Evolutionary conservation across 1,140 invertebrate species (phyloP), one percentile per base, ranked within the genome.

Genomic region (Drosophila littoralis): DNA sequence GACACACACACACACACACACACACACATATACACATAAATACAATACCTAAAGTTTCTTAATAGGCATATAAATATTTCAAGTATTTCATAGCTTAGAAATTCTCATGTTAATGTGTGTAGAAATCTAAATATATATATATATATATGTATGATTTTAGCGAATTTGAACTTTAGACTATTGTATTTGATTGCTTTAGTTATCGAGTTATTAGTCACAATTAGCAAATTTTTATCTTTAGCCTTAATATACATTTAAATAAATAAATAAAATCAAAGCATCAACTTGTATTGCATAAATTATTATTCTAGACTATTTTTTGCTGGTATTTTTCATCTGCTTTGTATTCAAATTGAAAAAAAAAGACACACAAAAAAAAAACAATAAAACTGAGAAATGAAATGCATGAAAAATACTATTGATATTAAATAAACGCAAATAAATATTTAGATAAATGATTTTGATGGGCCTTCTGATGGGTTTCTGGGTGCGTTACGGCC

Each of bases 281-380:
- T 67, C 66, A 77, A 80, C 40, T 74, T 84, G 84, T 89, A 89
- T 88, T 83, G 80, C 76, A 88, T 86, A 86, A 86, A 79, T 86
- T 90, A 88, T 88, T 84, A 80, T 77, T 77, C 22, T 81, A 45
- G 48, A 70, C 43, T 63, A 33, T 61, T 72, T 68, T 54, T 70
- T 72, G 63, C 58, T 40, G 73, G 50, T 64, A 50, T 42, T 69
- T 51, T 40, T 45, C 10, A 50, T 55, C 35, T 42, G 71, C 71
- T 81, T 64, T 59, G 72, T 85, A 85, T 81, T 81, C 82, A 85
- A 85, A 85, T 83, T 64, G 58, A 36, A 68, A 60, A 60, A 50
- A 22, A 28, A 28, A 28, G 3, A 22, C 22, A 22, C 22, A 28
- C n/a, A 5, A 28, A 28, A 28, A 5, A 28, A 1, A 28, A 28